phyloP scores from a whole-genome alignment of 1,140 invertebrate genomes.

The Drosophila burlai region DNA sequence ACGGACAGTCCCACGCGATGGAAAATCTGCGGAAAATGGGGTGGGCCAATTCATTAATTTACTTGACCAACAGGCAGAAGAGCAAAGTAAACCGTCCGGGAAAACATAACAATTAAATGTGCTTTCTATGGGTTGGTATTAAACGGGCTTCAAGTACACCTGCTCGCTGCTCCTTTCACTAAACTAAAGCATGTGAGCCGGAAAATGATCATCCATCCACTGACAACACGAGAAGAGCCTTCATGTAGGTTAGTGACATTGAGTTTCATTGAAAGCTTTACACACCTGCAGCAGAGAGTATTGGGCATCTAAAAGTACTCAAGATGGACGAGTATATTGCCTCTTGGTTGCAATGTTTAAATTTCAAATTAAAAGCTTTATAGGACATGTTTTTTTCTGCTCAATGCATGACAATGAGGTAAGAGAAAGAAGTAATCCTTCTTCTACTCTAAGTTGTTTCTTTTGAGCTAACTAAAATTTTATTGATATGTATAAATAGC shows the following conservation, averaged over 20 bases:
- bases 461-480: too few relatives aligned
- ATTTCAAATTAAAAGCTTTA: background rate
- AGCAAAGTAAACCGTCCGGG: conserved; percentile 40
- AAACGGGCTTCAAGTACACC: conserved; percentile 12
- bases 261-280: background rate
- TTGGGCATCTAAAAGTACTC: background rate
- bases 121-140: conserved; percentile 22
- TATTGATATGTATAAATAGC: too few relatives aligned
- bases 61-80: conserved; percentile 46
- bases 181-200: background rate
- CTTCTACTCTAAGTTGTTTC: too few relatives aligned
- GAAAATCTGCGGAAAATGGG: background rate
- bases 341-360: background rate
- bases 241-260: conserved; percentile 3
- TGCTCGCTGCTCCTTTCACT: background rate
- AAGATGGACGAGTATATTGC: background rate
- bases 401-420: too few relatives aligned
- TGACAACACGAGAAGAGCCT: background rate
- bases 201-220: conserved; percentile 3
- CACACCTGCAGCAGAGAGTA: too few relatives aligned
- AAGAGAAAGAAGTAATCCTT: too few relatives aligned
- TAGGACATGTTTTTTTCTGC: too few relatives aligned
- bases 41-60: conserved; percentile 44
- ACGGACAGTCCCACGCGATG: background rate
- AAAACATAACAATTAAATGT: conserved; percentile 52